These are phyloP conservation scores for Macroteleia sp. DNA, from an alignment of 2,888 invertebrate genomes.

Conservation along the genomic window DNA sequence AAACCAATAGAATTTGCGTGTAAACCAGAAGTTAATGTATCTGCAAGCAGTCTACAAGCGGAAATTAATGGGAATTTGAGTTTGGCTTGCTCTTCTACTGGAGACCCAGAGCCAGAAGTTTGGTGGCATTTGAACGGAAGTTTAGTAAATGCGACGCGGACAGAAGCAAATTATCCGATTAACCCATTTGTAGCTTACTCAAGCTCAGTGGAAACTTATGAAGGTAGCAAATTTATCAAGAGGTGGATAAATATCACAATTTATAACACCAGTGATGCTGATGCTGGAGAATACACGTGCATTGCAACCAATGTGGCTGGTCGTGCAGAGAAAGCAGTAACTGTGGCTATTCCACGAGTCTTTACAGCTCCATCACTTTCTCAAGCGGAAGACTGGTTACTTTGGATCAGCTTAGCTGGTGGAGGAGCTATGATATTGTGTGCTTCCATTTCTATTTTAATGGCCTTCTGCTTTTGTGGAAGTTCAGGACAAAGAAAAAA, in stretches of 20 bases:
- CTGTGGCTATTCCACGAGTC: slow-evolving; percentile 88
- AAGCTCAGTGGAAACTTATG: slow-evolving; percentile 65
- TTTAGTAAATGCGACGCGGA: slow-evolving; percentile 84
- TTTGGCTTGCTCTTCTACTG: slow-evolving; percentile 91
- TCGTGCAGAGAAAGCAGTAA: slow-evolving; percentile 85
- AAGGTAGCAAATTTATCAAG: slow-evolving; percentile 71
- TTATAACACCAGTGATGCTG: slow-evolving; percentile 91
- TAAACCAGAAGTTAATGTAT: slow-evolving; percentile 88
- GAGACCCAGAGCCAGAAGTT: slow-evolving; percentile 93
- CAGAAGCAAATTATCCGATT: slow-evolving; percentile 68
- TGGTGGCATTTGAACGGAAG: slow-evolving; percentile 93
- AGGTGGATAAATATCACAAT: slow-evolving; percentile 93
- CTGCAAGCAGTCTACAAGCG: slow-evolving; percentile 86
- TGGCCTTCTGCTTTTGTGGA: slow-evolving; percentile 85
- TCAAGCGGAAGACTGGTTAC: slow-evolving; percentile 89
- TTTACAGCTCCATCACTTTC: slow-evolving; percentile 91
- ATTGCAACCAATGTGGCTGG: slow-evolving; percentile 88
- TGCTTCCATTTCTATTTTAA: slow-evolving; percentile 86
- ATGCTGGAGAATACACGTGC: slow-evolving; percentile 94
- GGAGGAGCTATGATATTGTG: slow-evolving; percentile 89
- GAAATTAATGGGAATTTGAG: slow-evolving; percentile 93
- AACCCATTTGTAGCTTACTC: slow-evolving; percentile 65
- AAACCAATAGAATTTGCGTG: slow-evolving; percentile 92
- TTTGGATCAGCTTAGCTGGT: slow-evolving; percentile 89
- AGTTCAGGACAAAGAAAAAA: slow-evolving; percentile 84